A percentile compares a stretch with the other conserved stretches of the same genome.
Conservation (phyloP, 2,113 vertebrate species). For the Hystrix brachyura region DNA sequence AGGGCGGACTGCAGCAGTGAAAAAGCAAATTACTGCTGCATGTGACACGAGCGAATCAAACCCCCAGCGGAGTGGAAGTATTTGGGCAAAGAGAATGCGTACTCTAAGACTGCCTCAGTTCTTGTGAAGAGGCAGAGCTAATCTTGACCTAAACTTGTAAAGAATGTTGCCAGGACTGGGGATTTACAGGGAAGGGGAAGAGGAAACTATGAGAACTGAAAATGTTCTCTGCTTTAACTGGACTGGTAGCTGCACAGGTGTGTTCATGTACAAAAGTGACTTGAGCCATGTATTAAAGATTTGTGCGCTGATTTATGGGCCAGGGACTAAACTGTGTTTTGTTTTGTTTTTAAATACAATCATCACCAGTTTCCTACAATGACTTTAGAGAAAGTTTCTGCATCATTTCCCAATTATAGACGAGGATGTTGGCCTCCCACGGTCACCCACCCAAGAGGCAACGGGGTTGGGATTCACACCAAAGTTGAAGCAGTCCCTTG, state of each 20-base stretch:
- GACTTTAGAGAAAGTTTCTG: not conserved
- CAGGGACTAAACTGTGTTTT: not conserved
- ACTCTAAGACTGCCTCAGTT: not conserved
- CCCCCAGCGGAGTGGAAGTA: not conserved
- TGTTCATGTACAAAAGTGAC: not conserved
- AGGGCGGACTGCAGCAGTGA: not conserved
- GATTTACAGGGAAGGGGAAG: too few relatives aligned
- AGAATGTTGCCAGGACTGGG: not conserved
- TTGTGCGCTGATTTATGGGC: not conserved
- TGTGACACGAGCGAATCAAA: not conserved
- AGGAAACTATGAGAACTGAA: not conserved
- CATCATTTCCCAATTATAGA: not conserved
- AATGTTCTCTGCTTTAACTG: not conserved
- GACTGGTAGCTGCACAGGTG: not conserved
- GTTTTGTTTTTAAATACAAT: not conserved
- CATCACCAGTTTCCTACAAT: not conserved
- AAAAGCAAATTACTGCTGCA: not conserved
- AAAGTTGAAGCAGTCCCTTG: not conserved
- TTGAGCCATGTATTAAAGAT: not conserved
- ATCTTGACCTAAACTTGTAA: not conserved
- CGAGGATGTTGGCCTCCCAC: not conserved
- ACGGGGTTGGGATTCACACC: not conserved
- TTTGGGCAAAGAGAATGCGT: not conserved
- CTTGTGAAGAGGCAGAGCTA: not conserved
- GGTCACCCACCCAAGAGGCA: too few relatives aligned